Percentiles rank a stretch among this genome's conserved stretches.
phyloP scores from a whole-genome alignment of 1,140 invertebrate genomes.

The Lasaia peninsularis region DNA sequence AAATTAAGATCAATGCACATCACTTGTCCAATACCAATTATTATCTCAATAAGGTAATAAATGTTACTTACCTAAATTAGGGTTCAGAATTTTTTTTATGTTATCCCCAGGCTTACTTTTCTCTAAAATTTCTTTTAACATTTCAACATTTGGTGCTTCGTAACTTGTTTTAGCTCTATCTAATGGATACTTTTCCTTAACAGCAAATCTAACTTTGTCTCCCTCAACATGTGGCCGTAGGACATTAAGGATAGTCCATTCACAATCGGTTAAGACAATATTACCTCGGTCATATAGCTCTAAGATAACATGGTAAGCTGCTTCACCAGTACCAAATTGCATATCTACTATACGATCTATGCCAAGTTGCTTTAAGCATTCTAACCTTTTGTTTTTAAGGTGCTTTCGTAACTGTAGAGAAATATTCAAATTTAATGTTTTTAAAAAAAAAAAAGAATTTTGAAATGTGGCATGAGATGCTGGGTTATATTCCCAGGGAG shows the following conservation, averaged over 20 bases:
- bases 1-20: too few species aligned
- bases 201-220: slow-evolving; percentile 94
- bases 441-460: too few species aligned
- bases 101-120: slow-evolving; percentile 85
- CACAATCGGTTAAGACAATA: slow-evolving; percentile 94
- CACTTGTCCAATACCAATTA: too few species aligned
- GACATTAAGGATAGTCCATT: slow-evolving; percentile 95
- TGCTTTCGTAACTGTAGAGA: slow-evolving; percentile 93
- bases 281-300: slow-evolving; percentile 99
- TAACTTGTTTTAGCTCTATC: slow-evolving; percentile 83
- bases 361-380: slow-evolving; percentile 90
- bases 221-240: slow-evolving; percentile 95
- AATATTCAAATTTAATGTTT: too few species aligned
- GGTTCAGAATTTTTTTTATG: slow-evolving; percentile 92
- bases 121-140: slow-evolving; percentile 79
- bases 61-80: slow-evolving; percentile 82
- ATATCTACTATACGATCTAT: slow-evolving; percentile 93
- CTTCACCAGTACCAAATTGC: slow-evolving; percentile 96
- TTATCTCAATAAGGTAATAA: background rate
- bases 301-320: slow-evolving; percentile 96
- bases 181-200: slow-evolving; percentile 94
- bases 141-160: slow-evolving; percentile 66
- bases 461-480: too few species aligned
- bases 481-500: too few species aligned
- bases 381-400: slow-evolving; percentile 95